phyloP scores from a whole-genome alignment of 1,140 invertebrate species.

The Drosophila aff. region DNA sequence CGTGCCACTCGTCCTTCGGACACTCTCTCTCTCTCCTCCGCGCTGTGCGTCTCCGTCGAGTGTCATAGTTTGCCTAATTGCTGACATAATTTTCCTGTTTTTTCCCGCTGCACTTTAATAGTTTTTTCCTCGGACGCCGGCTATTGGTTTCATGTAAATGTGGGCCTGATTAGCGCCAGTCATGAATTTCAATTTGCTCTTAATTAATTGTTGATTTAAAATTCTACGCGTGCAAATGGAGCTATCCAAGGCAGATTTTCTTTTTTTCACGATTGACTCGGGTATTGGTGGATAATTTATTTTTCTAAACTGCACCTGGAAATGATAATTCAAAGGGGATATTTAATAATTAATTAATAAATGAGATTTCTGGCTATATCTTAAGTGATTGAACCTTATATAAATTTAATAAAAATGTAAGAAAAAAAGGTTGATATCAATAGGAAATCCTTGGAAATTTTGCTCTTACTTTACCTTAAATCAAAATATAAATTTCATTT shows the following conservation, averaged over 20 bases:
- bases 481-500: background rate
- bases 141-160: constrained; percentile 78
- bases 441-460: too few species aligned
- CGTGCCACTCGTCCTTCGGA: constrained; percentile 1
- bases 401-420: background rate
- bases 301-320: background rate
- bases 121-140: constrained; percentile 47
- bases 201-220: constrained; percentile 80
- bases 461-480: background rate
- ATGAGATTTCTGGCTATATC: background rate
- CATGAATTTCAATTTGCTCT: constrained; percentile 78
- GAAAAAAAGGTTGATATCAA: background rate
- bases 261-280: background rate
- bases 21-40: background rate
- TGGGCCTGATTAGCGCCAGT: constrained; percentile 69
- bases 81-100: constrained; percentile 66
- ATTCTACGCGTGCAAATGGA: constrained; percentile 57
- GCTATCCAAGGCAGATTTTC: background rate
- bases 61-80: constrained; percentile 74
- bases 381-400: background rate
- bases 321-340: background rate
- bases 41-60: constrained; percentile 39
- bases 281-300: constrained; percentile 6
- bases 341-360: background rate
- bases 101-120: constrained; percentile 54